Conservation (phyloP, 2,113 vertebrate species). For the Tachuris rubrigastra region DNA sequence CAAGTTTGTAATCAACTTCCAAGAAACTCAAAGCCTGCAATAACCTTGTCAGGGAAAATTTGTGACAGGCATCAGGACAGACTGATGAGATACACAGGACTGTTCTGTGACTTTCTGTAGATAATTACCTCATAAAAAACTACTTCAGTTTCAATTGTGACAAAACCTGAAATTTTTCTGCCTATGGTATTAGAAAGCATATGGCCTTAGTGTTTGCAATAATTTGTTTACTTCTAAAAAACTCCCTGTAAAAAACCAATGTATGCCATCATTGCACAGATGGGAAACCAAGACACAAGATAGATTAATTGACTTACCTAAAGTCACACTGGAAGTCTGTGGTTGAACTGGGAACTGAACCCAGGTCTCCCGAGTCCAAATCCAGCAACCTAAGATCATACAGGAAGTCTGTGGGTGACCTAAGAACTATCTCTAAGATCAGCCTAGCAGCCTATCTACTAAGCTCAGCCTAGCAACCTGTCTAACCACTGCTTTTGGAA, state of each 20-base stretch:
- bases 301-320: constrained; percentile 53
- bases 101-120: background rate
- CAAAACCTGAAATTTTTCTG: background rate
- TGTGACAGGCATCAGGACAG: background rate
- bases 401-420: constrained; percentile 63
- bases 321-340: constrained; percentile 62
- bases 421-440: constrained; percentile 44
- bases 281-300: constrained; percentile 24
- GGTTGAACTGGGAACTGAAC: constrained; percentile 66
- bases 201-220: background rate
- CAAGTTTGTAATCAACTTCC: background rate
- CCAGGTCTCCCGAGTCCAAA: constrained; percentile 62
- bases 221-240: background rate
- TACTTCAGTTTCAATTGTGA: background rate
- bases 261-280: background rate
- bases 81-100: background rate
- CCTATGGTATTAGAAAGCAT: background rate
- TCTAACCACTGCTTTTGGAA: background rate
- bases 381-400: constrained; percentile 71
- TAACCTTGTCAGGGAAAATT: background rate
- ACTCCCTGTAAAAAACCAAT: background rate
- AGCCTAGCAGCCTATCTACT: background rate
- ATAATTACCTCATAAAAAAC: background rate
- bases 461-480: background rate
- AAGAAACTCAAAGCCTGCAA: background rate